Conservation (phyloP, 2,113 vertebrate species). For the Cyrtonyx montezumae region DNA sequence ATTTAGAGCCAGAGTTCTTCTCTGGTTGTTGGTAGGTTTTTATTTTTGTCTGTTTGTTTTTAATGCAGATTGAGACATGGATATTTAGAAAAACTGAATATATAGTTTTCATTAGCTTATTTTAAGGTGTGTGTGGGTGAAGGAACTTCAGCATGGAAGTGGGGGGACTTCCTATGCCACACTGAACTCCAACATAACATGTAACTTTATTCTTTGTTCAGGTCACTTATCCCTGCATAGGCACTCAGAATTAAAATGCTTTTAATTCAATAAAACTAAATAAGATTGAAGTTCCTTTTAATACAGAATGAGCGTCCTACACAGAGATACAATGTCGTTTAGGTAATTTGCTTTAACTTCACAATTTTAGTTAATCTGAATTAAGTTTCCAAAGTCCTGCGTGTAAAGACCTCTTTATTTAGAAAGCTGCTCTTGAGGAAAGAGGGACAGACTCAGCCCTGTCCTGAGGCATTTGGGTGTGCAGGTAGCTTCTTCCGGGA, state of each 20-base stretch:
- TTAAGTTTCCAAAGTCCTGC: neutral
- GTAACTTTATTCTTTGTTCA: neutral
- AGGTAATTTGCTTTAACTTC: constrained; percentile 43
- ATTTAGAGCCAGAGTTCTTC: neutral
- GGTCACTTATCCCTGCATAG: neutral
- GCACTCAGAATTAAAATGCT: constrained; percentile 24
- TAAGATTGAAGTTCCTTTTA: constrained; percentile 43
- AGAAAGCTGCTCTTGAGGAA: constrained; percentile 38
- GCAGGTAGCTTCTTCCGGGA: neutral
- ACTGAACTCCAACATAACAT: neutral
- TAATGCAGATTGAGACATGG: neutral
- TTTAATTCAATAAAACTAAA: constrained; percentile 24
- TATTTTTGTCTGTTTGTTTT: neutral
- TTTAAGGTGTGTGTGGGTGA: neutral
- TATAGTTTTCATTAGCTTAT: neutral
- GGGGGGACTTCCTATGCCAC: neutral
- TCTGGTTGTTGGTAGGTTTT: neutral
- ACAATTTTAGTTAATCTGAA: constrained; percentile 43
- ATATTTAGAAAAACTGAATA: neutral
- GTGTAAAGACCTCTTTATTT: constrained; percentile 35
- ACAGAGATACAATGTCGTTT: constrained; percentile 26
- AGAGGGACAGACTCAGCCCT: constrained; percentile 16
- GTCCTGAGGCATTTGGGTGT: neutral
- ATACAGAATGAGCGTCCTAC: neutral
- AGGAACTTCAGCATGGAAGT: neutral